Evolutionary conservation across 2,113 vertebrate species (phyloP), one percentile per base, ranked within the genome.

Genomic region (Symphodus melops): DNA sequence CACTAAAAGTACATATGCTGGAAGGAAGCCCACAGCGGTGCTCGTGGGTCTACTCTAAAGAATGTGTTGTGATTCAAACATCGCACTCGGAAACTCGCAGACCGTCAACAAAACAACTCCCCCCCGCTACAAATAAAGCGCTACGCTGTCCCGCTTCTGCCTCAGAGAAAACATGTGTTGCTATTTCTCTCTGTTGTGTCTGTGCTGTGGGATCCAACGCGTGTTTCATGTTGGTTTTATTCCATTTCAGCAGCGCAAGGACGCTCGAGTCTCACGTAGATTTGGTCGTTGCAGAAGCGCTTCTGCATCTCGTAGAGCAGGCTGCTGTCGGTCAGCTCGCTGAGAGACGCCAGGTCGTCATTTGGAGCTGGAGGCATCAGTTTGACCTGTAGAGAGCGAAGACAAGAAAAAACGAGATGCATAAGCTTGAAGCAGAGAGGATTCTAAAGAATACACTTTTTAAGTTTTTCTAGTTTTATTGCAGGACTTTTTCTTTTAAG

Each of bases 261-360:
- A 52, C 20, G 44, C 16, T 0, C 1, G 16, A 19, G 46, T 72
- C 97, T 93, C 92, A 99, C 97, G 7, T 99, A 97, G 87, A 99
- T 98, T 91, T 99, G 98, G 88, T 97, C 93, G 20, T 98, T 99
- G 59, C 91, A 95, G 37, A 97, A 99, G 74, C 98, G 97, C 81
- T 99, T 99, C 90, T 98, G 97, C 87, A 99, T 97, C 88, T 99
- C 98, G 8, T 99, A 99, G n/a, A 99, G 96, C n/a, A 99, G 93
- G 81, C 96, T 98, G 94, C 96, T 94, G 68, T 98, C 96, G 0
- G 95, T 97, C 23, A 99, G 95, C 86, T 98, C 96, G 12, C 95
- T 99, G 91, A 99, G 94, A 5, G 97, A 98, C 0, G 98, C 96
- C 74, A 99, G 93, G 92, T 99, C 97, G 5, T 99, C 98, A 8